Evolutionary conservation across 1,140 invertebrate species (phyloP), one percentile per base, ranked within the genome.

Genomic region (Oncopodura yosiiana): DNA sequence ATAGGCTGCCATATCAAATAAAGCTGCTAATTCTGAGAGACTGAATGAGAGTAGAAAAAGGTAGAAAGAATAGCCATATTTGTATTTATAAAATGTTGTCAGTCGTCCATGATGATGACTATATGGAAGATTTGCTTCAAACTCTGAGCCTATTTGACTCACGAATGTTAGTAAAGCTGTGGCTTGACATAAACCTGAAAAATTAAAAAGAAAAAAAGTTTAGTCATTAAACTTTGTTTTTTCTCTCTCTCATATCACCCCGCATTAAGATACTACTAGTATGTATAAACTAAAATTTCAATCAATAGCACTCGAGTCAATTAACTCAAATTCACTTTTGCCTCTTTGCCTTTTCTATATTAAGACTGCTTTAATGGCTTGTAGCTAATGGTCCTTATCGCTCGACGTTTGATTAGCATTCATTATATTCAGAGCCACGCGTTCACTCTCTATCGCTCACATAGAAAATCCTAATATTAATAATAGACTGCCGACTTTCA

Each of bases 1-100:
- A 46, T 61, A 64, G 1, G 62, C 62, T n/a, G 58, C 55, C 58
- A 64, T 61, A 50, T 64, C 59, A 29, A 64, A 64, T 11, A 64
- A 41, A 26, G 62, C 62, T 12, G 58, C 62, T 19, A 64, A 41
- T 39, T 64, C 62, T 16, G 62, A 64, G 11, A 64, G 53, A 24
- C 48, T 48, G 48, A 64, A 64, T 14, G 58, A 61, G 11, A 64
- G 50, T 19, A 64, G 56, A 49, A 64, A 64, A 11, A 64, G 50
- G 38, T 64, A 64, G 34, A 64, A 64, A 26, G 62, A 64, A 30
- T 58, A 61, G 30, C 62, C 62, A 37, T 64, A 64, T 42, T 64
- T 64, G 46, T 64, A 64, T 18, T 52, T 32, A 53, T 64, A 64
- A 45, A 61, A 61, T 2, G 56, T 58, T 8, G 56, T 58, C 30